Conservation (phyloP, 2,113 vertebrate genomes). For the Syngnathoides biaculeatus region DNA sequence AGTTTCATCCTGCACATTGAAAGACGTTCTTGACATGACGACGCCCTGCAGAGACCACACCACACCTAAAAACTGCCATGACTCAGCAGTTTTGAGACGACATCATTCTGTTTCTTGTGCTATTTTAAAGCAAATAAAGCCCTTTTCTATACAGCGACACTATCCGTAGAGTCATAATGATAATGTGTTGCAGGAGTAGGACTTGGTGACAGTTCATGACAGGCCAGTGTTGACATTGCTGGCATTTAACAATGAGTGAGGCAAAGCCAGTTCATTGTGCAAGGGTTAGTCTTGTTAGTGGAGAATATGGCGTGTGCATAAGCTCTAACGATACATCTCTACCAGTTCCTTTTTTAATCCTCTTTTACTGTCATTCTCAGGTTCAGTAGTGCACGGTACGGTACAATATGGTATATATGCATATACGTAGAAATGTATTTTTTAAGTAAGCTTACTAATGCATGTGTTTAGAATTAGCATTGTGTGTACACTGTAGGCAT, state of each 20-base stretch:
- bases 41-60: constrained; percentile 17
- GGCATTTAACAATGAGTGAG: neutral
- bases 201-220: constrained; percentile 3
- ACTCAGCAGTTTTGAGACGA: constrained; percentile 46
- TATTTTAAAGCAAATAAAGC: constrained; percentile 29
- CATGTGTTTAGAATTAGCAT: neutral
- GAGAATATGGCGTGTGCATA: neutral
- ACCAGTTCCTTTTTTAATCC: neutral
- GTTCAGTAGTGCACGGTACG: neutral
- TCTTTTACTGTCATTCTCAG: constrained; percentile 3
- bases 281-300: neutral
- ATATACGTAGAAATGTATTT: neutral
- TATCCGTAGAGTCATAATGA: constrained; percentile 26
- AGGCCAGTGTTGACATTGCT: neutral
- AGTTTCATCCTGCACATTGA: constrained; percentile 39
- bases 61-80: constrained; percentile 17
- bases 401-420: too few species aligned
- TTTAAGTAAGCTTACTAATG: neutral
- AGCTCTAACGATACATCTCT: constrained; percentile 8
- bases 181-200: constrained; percentile 11
- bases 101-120: constrained; percentile 33
- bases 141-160: constrained; percentile 14
- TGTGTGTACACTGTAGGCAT: neutral
- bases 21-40: constrained; percentile 15
- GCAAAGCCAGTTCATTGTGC: constrained; percentile 5